Percentiles rank a stretch among this genome's conserved stretches.
Evolutionary conservation across 2,113 vertebrate genomes (phyloP).

Genomic region (Salvelinus alpinus): DNA sequence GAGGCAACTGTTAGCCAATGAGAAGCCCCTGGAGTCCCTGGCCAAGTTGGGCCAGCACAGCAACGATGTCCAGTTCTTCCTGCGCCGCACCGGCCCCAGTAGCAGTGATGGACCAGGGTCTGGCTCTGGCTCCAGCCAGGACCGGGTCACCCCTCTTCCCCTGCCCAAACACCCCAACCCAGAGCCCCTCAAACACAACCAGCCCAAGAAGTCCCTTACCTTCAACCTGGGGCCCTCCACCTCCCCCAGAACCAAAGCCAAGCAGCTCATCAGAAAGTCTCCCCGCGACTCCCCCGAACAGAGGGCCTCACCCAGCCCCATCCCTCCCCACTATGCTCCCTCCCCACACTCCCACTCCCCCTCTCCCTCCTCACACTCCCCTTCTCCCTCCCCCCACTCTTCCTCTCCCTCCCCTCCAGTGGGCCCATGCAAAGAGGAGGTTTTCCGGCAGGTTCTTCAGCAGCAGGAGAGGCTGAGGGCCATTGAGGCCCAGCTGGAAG

Average conservation of each 20-base stretch:
- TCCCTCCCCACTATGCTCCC: conserved; percentile 6
- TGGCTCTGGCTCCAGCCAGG: conserved; percentile 36
- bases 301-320: conserved; percentile 65
- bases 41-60: conserved; percentile 93
- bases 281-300: conserved; percentile 71
- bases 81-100: conserved; percentile 91
- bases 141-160: conserved; percentile 38
- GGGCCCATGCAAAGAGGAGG: conserved; percentile 81
- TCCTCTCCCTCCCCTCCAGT: conserved; percentile 51
- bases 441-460: conserved; percentile 81
- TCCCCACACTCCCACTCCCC: conserved; percentile 14
- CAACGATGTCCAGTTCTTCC: conserved; percentile 90
- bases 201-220: conserved; percentile 84
- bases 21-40: conserved; percentile 86
- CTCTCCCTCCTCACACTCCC: conserved; percentile 17
- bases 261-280: conserved; percentile 64
- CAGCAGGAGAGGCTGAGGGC: conserved; percentile 84
- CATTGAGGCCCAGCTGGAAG: conserved; percentile 78
- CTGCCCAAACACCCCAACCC: conserved; percentile 71
- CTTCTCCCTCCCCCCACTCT: conserved; percentile 36
- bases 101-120: conserved; percentile 75
- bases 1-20: conserved; percentile 88
- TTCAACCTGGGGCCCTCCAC: conserved; percentile 83
- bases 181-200: conserved; percentile 71
- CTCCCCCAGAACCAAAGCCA: conserved; percentile 59